Base-by-base conservation (phyloP, 1,140 invertebrate genomes). In the Aphelenchoides besseyi region DNA sequence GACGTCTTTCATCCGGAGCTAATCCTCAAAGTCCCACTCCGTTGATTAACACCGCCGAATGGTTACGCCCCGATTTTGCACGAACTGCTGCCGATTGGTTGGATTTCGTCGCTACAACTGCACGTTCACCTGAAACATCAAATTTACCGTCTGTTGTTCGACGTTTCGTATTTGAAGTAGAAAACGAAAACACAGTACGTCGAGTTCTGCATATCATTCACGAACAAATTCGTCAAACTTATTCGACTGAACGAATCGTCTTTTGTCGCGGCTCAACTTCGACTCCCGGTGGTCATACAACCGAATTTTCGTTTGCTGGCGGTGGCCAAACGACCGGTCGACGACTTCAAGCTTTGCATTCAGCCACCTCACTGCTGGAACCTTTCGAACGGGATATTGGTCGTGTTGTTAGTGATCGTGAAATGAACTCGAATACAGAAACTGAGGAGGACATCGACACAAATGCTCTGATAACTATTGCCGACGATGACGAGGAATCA, bases 11-110 rank as follows among this genome's bases (percentile, higher is more conserved):
- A 32, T 66, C 63, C 63, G 36, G 18, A 23, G 18, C 55, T 12
- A 66, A 30, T 18, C 63, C 12, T 23, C 55, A 23, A 5, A 5
- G 18, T 18, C 55, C 63, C 16, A 37, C 32, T 2, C 9, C 9
- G 12, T 66, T 12, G 16, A 16, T 12, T 30, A 28, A 23, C 12
- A 8, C 41, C 9, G 30, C n/a, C 16, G 73, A 75, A 48, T 79
- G 33, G 23, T 37, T 75, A 18, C 26, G 76, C 12, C 35, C 9
- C 8, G 73, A 75, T 28, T 75, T 75, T 76, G 73, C 73, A 8
- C 52, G 33, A 28, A 59, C 76, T 8, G 77, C 73, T 5, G 73
- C 70, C 30, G 70, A 74, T 28, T 75, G 73, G 73, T 80, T 75
- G 12, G 71, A 76, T 3, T 73, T 23, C 9, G 69, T 70, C 18